Percentiles rank a stretch among this genome's conserved stretches.
These are phyloP conservation scores for Chloropsis hardwickii DNA, from an alignment of 2,113 vertebrate species.

Conservation along the genomic window DNA sequence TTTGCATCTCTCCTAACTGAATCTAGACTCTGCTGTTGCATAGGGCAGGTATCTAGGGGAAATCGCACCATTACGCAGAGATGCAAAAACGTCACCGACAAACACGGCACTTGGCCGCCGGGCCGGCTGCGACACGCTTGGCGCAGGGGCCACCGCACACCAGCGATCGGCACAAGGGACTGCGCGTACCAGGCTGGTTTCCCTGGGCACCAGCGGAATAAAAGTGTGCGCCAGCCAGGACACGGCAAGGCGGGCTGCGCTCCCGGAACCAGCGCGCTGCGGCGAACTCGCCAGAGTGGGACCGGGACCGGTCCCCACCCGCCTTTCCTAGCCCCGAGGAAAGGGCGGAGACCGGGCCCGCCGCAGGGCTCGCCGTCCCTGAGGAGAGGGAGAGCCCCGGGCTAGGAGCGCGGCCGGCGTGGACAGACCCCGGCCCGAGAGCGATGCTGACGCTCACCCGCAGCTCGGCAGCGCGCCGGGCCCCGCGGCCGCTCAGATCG, in stretches of 20 bases:
- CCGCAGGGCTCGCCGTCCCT: not conserved
- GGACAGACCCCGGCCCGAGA: too few relatives aligned
- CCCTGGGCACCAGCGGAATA: accelerated
- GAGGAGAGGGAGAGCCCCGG: too few relatives aligned
- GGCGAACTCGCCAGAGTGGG: accelerated
- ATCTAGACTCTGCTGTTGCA: too few relatives aligned
- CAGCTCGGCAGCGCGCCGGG: too few relatives aligned
- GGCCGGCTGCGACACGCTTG: accelerated
- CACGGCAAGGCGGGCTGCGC: not conserved
- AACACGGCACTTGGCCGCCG: accelerated
- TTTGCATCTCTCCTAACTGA: not conserved
- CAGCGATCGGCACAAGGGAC: accelerated
- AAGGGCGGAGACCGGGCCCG: too few relatives aligned
- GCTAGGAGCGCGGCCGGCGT: not conserved
- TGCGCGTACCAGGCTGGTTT: not conserved
- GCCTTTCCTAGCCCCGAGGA: not conserved
- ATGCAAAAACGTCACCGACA: not conserved
- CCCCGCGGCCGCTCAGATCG: accelerated
- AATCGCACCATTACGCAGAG: too few relatives aligned
- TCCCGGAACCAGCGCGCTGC: too few relatives aligned
- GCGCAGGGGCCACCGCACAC: accelerated
- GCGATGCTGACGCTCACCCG: not conserved
- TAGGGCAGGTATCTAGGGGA: accelerated
- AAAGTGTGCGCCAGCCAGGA: accelerated
- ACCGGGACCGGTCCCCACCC: accelerated